phyloP scores from a whole-genome alignment of 2,113 vertebrate species.

The Aix galericulata region DNA sequence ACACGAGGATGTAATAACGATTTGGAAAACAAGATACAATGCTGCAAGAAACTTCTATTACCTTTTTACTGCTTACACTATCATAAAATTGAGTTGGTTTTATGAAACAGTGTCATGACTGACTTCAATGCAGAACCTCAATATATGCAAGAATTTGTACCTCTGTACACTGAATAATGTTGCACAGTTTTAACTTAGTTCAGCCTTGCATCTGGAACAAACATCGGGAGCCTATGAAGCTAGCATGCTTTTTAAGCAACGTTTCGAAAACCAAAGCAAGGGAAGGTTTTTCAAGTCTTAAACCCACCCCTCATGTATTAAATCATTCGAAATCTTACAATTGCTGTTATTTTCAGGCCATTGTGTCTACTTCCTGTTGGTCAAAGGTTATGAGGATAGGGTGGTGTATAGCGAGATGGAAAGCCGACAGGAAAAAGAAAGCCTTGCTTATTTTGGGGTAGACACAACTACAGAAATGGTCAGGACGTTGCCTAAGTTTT shows the following conservation, averaged over 20 bases:
- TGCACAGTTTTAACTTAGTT: not conserved
- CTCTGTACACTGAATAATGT: not conserved
- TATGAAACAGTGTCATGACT: not conserved
- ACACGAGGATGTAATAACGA: not conserved
- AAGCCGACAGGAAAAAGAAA: slow-evolving; percentile 79
- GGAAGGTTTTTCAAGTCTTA: not conserved
- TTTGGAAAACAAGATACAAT: not conserved
- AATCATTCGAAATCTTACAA: slow-evolving; percentile 66
- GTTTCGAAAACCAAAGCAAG: slow-evolving; percentile 14
- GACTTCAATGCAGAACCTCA: not conserved
- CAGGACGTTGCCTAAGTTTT: slow-evolving; percentile 15
- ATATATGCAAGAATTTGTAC: not conserved
- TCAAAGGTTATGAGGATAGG: slow-evolving; percentile 91
- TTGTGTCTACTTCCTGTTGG: slow-evolving; percentile 95
- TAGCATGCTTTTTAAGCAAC: not conserved
- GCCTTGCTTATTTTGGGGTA: slow-evolving; percentile 55
- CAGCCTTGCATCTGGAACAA: not conserved
- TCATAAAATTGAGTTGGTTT: not conserved
- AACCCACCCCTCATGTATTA: slow-evolving; percentile 58
- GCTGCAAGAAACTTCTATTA: not conserved
- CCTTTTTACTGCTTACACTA: not conserved
- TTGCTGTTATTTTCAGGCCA: slow-evolving; percentile 92
- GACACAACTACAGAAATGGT: slow-evolving; percentile 51
- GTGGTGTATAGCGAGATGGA: slow-evolving; percentile 82
- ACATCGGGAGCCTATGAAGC: not conserved